These are phyloP conservation scores for Myotis daubentonii DNA, from an alignment of 2,797 vertebrate genomes.

Conservation along the genomic window DNA sequence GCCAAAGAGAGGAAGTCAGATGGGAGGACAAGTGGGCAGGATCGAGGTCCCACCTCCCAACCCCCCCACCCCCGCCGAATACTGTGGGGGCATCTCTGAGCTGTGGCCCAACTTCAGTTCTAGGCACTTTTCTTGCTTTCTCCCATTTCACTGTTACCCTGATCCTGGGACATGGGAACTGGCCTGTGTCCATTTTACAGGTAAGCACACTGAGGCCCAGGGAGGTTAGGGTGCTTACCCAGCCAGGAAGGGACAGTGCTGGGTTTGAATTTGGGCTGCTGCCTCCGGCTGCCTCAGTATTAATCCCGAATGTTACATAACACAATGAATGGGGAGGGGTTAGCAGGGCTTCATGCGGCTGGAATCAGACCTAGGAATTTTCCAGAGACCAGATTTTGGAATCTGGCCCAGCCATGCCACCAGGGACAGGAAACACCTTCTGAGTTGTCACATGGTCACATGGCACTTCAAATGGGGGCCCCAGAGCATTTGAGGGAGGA, in stretches of 20 bases:
- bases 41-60: too few relatives aligned
- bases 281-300: neutral
- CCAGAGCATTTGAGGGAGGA: neutral
- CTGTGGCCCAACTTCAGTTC: neutral
- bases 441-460: neutral
- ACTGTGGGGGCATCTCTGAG: fast-evolving
- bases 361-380: conserved; percentile 71
- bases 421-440: neutral
- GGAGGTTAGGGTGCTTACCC: neutral
- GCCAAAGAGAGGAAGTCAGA: neutral
- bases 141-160: neutral
- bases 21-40: neutral
- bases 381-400: conserved; percentile 62
- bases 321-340: neutral
- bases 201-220: neutral
- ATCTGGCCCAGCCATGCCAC: neutral
- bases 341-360: conserved; percentile 4
- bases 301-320: conserved; percentile 64
- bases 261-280: neutral
- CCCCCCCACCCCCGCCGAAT: fast-evolving
- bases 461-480: neutral
- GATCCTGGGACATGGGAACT: neutral
- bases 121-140: neutral
- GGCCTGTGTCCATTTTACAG: neutral
- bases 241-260: neutral